These are phyloP conservation scores for Cyprinodon tularosa DNA, from an alignment of 2,113 vertebrate species.

Conservation along the genomic window DNA sequence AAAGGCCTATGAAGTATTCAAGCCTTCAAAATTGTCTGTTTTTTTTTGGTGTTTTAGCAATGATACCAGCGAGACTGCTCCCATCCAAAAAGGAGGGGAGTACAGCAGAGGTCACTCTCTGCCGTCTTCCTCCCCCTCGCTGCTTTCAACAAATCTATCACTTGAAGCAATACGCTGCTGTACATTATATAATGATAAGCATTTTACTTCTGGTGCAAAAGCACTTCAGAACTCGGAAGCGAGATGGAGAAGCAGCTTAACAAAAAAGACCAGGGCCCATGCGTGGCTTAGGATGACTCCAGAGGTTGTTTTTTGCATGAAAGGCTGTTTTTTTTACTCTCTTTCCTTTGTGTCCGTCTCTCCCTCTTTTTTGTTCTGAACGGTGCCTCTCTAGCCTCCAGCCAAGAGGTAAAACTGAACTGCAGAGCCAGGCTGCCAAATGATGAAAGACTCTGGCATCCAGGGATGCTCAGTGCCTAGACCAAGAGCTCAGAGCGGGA, in stretches of 20 bases:
- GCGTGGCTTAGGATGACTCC: constrained; percentile 72
- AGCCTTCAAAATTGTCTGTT: constrained; percentile 50
- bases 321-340: constrained; percentile 60
- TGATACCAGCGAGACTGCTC: constrained; percentile 60
- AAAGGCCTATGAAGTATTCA: constrained; percentile 59
- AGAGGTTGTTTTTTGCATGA: constrained; percentile 77
- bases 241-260: constrained; percentile 52
- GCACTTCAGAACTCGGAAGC: constrained; percentile 60
- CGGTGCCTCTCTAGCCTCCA: constrained; percentile 75
- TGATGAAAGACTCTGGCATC: constrained; percentile 83
- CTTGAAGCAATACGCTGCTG: constrained; percentile 67
- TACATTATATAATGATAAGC: constrained; percentile 78
- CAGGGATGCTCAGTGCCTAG: constrained; percentile 76
- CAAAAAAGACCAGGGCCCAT: constrained; percentile 60
- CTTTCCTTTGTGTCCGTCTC: constrained; percentile 57
- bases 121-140: constrained; percentile 63
- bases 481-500: constrained; percentile 79
- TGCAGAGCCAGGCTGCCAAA: constrained; percentile 78
- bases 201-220: constrained; percentile 70
- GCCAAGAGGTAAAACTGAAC: constrained; percentile 81
- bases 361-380: constrained; percentile 59
- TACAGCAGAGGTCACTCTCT: constrained; percentile 68
- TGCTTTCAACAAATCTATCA: constrained; percentile 70
- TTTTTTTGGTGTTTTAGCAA: constrained; percentile 47
- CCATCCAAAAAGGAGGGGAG: constrained; percentile 59